Conservation (phyloP, 1,140 invertebrate genomes). For the Gonioctena quinquepunctata region DNA sequence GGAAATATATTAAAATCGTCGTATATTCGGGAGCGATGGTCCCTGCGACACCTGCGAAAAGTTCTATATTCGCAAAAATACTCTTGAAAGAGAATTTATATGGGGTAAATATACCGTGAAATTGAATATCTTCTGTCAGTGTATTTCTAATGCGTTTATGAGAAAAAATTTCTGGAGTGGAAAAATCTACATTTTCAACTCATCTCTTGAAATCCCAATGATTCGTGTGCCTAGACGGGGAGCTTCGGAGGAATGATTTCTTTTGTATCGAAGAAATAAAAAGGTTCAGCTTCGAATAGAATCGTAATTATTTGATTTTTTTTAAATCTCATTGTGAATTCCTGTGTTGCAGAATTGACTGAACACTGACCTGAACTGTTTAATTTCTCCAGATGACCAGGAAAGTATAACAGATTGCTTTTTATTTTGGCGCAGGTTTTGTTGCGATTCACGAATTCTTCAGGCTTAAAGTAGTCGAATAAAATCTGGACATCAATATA, state of each 20-base stretch:
- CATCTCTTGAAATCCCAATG: not conserved
- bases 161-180: not conserved
- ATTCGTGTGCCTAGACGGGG: not conserved
- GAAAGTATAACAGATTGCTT: not conserved
- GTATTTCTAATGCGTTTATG: conserved; percentile 26
- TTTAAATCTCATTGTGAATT: not conserved
- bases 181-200: not conserved
- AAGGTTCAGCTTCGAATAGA: not conserved
- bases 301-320: not conserved
- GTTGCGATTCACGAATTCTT: not conserved
- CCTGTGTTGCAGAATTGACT: not conserved
- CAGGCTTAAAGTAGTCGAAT: not conserved
- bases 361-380: not conserved
- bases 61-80: conserved; percentile 29
- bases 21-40: not conserved
- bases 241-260: too few relatives aligned
- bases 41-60: conserved; percentile 19
- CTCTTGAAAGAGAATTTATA: conserved; percentile 17
- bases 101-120: conserved; percentile 32
- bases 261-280: not conserved
- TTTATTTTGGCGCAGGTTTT: not conserved
- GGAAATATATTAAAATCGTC: not conserved
- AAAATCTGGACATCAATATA: not conserved
- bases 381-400: not conserved
- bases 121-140: conserved; percentile 32